Percentiles rank a stretch among this genome's conserved stretches.
phyloP scores from a whole-genome alignment of 1,140 invertebrate genomes.

The Eumaeus atala region DNA sequence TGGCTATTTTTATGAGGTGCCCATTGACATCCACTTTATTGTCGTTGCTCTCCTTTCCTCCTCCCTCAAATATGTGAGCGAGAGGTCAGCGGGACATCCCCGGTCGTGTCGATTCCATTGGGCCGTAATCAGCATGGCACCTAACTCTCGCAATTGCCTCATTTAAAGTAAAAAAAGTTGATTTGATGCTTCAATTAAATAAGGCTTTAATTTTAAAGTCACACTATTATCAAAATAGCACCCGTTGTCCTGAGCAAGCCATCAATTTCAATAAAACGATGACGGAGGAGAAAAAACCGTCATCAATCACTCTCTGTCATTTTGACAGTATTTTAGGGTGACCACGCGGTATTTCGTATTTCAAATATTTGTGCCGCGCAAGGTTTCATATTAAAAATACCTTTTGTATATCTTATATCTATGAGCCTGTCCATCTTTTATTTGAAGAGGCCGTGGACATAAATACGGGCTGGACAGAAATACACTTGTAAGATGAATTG shows the following conservation, averaged over 20 bases:
- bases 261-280: constrained; percentile 69
- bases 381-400: constrained; percentile 26
- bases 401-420: constrained; percentile 14
- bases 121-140: too few relatives aligned
- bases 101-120: too few relatives aligned
- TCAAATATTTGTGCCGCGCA: constrained; percentile 26
- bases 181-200: not conserved
- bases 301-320: constrained; percentile 57
- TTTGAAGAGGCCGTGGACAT: constrained; percentile 7
- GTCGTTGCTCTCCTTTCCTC: too few relatives aligned
- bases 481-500: constrained; percentile 4
- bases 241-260: constrained; percentile 37
- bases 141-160: too few relatives aligned
- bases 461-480: not conserved
- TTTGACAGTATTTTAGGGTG: constrained; percentile 41
- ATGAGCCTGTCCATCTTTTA: constrained; percentile 5
- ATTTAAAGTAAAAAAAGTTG: too few relatives aligned
- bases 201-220: constrained; percentile 22
- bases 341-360: constrained; percentile 28
- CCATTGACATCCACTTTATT: too few relatives aligned
- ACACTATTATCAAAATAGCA: constrained; percentile 38
- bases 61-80: too few relatives aligned
- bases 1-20: too few relatives aligned
- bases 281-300: constrained; percentile 51
- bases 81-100: too few relatives aligned